Evolutionary conservation across 2,888 invertebrate genomes (phyloP).

Genomic region (Cataglyphis cursor): DNA sequence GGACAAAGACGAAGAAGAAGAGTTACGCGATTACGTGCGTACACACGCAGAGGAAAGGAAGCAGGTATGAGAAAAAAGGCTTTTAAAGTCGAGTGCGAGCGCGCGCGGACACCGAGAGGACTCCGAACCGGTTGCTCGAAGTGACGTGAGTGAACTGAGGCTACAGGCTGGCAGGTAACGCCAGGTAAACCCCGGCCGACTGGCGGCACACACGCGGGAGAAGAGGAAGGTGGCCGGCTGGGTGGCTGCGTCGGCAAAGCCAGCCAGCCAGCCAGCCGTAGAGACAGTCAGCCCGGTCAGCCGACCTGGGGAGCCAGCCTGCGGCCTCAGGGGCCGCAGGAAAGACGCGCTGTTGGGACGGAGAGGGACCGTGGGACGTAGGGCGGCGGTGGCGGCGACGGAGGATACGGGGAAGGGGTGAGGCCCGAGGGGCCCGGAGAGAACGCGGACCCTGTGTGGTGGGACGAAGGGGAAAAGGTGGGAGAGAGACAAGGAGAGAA

Average conservation of each 20-base stretch:
- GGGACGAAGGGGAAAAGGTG: slow-evolving; percentile 53
- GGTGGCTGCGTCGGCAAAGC: slow-evolving; percentile 70
- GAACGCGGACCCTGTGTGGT: slow-evolving; percentile 45
- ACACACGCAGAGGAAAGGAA: slow-evolving; percentile 54
- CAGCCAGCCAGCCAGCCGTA: slow-evolving; percentile 80
- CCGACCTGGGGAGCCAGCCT: slow-evolving; percentile 77
- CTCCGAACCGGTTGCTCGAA: slow-evolving; percentile 86
- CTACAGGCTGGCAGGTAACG: slow-evolving; percentile 85
- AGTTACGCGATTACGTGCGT: slow-evolving; percentile 61
- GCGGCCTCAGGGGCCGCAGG: slow-evolving; percentile 76
- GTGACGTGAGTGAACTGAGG: slow-evolving; percentile 87
- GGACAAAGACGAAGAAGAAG: slow-evolving; percentile 44
- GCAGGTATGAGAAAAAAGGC: slow-evolving; percentile 58
- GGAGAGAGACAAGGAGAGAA: slow-evolving; percentile 69
- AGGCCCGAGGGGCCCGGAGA: slow-evolving; percentile 53
- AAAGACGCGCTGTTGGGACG: slow-evolving; percentile 70
- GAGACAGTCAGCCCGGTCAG: slow-evolving; percentile 79
- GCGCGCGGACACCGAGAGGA: slow-evolving; percentile 70
- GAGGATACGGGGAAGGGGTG: slow-evolving; percentile 27
- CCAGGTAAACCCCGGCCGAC: slow-evolving; percentile 85
- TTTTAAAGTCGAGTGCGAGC: slow-evolving; percentile 74
- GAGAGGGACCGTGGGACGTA: slow-evolving; percentile 63
- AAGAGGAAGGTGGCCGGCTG: slow-evolving; percentile 76
- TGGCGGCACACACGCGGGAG: slow-evolving; percentile 76
- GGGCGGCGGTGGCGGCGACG: slow-evolving; percentile 37